Evolutionary conservation across 2,113 vertebrate genomes (phyloP).

Genomic region (Notothenia coriiceps): DNA sequence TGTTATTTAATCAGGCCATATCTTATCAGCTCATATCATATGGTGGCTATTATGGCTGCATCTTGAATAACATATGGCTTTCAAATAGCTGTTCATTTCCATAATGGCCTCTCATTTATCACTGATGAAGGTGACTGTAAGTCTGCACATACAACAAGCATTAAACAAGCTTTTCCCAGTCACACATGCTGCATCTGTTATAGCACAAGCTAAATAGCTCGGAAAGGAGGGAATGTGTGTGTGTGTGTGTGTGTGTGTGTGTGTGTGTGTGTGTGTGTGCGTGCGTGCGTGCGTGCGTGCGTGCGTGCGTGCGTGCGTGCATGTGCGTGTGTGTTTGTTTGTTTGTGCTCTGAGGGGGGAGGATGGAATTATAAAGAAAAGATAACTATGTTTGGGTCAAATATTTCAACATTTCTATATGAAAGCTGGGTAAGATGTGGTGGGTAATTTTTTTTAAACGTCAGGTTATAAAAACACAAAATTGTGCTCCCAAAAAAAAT

Average conservation of each 20-base stretch:
- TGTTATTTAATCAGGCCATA: slow-evolving; percentile 23
- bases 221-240: background rate
- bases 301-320: background rate
- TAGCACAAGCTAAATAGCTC: background rate
- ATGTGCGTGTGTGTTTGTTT: background rate
- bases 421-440: background rate
- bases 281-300: background rate
- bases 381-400: background rate
- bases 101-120: slow-evolving; percentile 39
- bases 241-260: background rate
- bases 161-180: background rate
- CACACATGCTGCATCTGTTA: background rate
- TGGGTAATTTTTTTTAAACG: background rate
- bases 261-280: background rate
- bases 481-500: background rate
- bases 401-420: background rate
- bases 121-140: slow-evolving; percentile 13
- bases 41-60: slow-evolving; percentile 9
- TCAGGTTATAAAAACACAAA: background rate
- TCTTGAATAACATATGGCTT: slow-evolving; percentile 17
- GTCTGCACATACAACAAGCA: background rate
- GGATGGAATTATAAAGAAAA: background rate
- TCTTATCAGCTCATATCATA: slow-evolving; percentile 21
- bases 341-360: background rate
- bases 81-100: slow-evolving; percentile 23